Evolutionary conservation across 2,113 vertebrate species (phyloP), one percentile per base, ranked within the genome.

Genomic region (Tragelaphus strepsiceros): DNA sequence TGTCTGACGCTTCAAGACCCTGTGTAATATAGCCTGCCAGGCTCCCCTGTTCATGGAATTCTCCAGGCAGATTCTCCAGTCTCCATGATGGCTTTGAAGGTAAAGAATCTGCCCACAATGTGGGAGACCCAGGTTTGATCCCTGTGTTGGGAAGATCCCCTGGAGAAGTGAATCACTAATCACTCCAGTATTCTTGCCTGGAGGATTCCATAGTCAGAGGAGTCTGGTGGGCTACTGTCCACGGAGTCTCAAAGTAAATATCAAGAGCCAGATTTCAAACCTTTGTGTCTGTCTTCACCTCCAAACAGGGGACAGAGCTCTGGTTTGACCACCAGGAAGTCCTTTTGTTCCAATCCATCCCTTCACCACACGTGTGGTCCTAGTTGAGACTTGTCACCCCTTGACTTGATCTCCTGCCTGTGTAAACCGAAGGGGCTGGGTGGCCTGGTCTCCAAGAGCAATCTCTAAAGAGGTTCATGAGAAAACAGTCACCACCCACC

Each of bases 291-390:
- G 0, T 32, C 49, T 53, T 51, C 2, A 3, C 46, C 30, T 94
- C 59, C 59, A 58, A 13, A 8, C 4, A 6, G 21, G 26, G 21
- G 9, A 39, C 24, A 71, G 54, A 83, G 28, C 51, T 12, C 54
- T 58, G 86, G 13, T 19, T 2, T 32, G 9, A 30, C 6, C 4
- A 9, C 28, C 35, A 46, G 8, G 28, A 62, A 15, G 32, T 22
- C 28, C 1, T 46, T 21, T 35, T 46, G 15, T 24, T 53, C 19
- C 22, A 14, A 2, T 53, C 30, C 81, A 77, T 51, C 21, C 61
- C 16, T n/a, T 13, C 39, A 39, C 28, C 8, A 43, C 58, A 43
- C 0, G 0, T 12, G 58, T 1, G 30, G 15, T 26, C 12, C 32
- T 61, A 49, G 11, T 28, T 10, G 4, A 32, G 53, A 17, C 30